A percentile compares a stretch with the other conserved stretches of the same genome.
These are phyloP conservation scores for Mimachlamys varia DNA, from an alignment of 2,888 invertebrate species.

Conservation along the genomic window DNA sequence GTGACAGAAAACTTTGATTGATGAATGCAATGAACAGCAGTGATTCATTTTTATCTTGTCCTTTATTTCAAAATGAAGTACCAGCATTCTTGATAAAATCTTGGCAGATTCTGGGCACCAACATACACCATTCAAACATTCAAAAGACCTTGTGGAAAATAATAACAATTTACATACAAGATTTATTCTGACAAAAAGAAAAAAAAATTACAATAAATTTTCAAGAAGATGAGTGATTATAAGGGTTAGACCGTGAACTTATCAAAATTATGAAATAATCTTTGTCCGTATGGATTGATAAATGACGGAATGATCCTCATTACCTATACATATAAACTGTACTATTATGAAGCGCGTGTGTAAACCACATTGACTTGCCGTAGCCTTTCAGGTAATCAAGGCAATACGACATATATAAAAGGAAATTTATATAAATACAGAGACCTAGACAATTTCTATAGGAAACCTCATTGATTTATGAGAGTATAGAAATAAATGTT, in stretches of 20 bases:
- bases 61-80: conserved; percentile 18
- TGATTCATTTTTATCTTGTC: not conserved
- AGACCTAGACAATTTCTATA: conserved; percentile 28
- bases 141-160: conserved; percentile 14
- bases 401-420: not conserved
- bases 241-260: conserved; percentile 16
- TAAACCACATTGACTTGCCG: not conserved
- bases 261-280: conserved; percentile 6
- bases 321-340: not conserved
- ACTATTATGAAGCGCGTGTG: not conserved
- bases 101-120: not conserved
- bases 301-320: not conserved
- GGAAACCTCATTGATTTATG: not conserved
- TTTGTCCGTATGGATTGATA: not conserved
- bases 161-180: conserved; percentile 16
- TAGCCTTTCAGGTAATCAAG: conserved; percentile 1
- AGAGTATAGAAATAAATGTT: not conserved
- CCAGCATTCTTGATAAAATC: not conserved
- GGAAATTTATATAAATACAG: conserved; percentile 34
- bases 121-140: not conserved
- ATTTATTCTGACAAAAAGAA: not conserved
- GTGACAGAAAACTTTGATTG: conserved; percentile 1
- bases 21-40: not conserved
- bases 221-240: conserved; percentile 28
- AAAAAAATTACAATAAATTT: conserved; percentile 17